These are phyloP conservation scores for Prionace glauca DNA, from an alignment of 2,797 vertebrate genomes.

Conservation along the genomic window DNA sequence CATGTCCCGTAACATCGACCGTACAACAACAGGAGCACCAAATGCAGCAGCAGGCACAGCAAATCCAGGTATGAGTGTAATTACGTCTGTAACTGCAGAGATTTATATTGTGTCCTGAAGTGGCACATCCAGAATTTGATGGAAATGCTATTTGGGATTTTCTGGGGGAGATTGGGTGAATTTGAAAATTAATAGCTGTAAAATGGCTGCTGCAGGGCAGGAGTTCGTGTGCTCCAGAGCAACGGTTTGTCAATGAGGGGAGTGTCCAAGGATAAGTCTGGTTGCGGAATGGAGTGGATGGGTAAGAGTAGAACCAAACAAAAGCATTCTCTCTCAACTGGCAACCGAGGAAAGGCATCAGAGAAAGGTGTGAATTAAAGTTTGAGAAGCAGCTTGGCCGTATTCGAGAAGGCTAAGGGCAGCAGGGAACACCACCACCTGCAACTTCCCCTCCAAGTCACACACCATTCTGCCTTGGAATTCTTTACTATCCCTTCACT, in stretches of 20 bases:
- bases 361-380: background rate
- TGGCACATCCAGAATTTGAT: background rate
- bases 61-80: conserved; percentile 64
- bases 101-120: background rate
- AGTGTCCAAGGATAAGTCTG: background rate
- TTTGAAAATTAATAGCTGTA: background rate
- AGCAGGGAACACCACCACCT: background rate
- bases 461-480: background rate
- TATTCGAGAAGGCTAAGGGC: background rate
- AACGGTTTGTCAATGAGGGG: background rate
- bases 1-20: conserved; percentile 74
- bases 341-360: background rate
- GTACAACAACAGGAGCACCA: conserved; percentile 50
- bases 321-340: background rate
- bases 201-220: background rate
- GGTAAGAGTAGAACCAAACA: background rate
- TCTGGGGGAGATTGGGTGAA: background rate
- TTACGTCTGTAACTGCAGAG: background rate
- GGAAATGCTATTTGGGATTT: background rate
- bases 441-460: background rate
- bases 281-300: background rate
- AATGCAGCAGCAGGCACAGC: conserved; percentile 63
- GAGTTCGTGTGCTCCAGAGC: background rate
- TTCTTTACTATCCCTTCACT: background rate
- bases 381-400: background rate